Conservation (phyloP, 2,113 vertebrate genomes). For the Herpailurus yagouaroundi region DNA sequence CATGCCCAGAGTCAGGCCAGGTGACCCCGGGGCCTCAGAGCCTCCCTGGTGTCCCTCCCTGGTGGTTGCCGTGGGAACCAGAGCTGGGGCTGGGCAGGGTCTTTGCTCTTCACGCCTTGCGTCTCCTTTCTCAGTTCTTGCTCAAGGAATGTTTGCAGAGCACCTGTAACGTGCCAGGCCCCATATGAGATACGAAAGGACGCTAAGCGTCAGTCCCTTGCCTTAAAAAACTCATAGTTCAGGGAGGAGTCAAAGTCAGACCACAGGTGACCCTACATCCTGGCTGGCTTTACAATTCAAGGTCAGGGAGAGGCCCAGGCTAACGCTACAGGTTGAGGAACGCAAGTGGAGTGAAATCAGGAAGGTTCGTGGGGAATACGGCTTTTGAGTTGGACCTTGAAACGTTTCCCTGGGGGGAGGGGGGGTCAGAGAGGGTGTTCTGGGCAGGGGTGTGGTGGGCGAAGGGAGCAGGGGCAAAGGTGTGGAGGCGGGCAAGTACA, state of each 20-base stretch:
- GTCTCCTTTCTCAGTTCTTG: not conserved
- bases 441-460: accelerated
- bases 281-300: not conserved
- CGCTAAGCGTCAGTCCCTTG: not conserved
- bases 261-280: not conserved
- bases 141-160: not conserved
- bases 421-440: not conserved
- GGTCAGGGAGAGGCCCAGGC: not conserved
- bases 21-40: not conserved
- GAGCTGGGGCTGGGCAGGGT: not conserved
- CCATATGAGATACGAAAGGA: not conserved
- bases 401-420: not conserved
- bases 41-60: not conserved
- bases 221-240: not conserved
- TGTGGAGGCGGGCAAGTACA: not conserved
- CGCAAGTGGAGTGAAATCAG: not conserved
- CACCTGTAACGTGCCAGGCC: not conserved
- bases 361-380: not conserved
- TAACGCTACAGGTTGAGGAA: not conserved
- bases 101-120: not conserved
- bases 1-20: not conserved
- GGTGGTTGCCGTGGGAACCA: conserved; percentile 36
- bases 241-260: not conserved
- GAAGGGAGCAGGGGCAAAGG: not conserved
- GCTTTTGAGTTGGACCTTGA: not conserved